Base-by-base conservation (phyloP, 2,113 vertebrate genomes). In the Alligator sinensis region DNA sequence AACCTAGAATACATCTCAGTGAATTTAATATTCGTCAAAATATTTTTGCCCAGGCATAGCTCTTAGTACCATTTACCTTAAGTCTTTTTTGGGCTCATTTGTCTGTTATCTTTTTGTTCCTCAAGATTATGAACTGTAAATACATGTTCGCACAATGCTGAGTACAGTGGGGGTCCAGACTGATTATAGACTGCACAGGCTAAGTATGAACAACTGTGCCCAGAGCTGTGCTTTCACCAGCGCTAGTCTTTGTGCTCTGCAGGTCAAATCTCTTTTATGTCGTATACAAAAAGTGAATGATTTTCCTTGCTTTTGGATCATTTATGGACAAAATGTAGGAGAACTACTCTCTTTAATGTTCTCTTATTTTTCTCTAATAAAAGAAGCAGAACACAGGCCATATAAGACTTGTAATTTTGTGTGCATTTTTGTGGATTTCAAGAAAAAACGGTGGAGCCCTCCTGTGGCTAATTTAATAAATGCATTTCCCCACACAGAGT, bases 361-460 rank as follows among this genome's bases (percentile, higher is more conserved):
- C 14, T 22, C 11, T 5, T 2, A 3, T 17, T 80, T 82, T 80
- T 21, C 68, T 30, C 15, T 63, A 82, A 58, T 2, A 19, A 54
- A 54, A 58, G 11, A 75, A 25, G 4, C 3, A 15, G 1, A 2
- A 6, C 47, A 9, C 0, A 2, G 4, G 34, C 24, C 1, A 0
- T 0, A 1, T 17, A 15, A 85, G 90, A 83, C 5, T 4, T 4
- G 27, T 22, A 6, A 28, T 0, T 9, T 19, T 1, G 60, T 21
- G 25, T 1, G 3, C 10, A 7, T 55, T 1, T n/a, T 10, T 0
- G 0, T 0, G 22, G 11, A 0, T 13, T 2, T 24, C 79, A 30
- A 80, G 66, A 12, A 59, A 77, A 28, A 2, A 0, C 11, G n/a
- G 38, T 1, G 1, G 59, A 93, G 95, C 90, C 85, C 93, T 90